Evolutionary conservation across 1,140 invertebrate genomes (phyloP), one percentile per base, ranked within the genome.

Genomic region (Batillaria attramentaria): DNA sequence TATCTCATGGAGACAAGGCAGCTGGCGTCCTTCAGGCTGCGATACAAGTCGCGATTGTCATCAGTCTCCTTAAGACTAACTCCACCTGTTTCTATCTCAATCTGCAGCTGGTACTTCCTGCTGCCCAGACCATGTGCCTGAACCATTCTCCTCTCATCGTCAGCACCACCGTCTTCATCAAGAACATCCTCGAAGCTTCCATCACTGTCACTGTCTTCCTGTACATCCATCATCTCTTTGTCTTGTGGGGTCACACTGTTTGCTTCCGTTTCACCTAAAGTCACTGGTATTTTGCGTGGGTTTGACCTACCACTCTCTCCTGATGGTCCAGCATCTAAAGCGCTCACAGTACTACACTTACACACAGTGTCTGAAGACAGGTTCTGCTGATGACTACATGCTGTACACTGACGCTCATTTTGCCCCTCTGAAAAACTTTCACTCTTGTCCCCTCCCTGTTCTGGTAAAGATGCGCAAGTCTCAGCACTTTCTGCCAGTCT

Each of bases 31-130:
- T 83, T 84, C 24, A 90, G 78, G 28, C 80, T 84, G 20, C 68
- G 79, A 8, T 88, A 72, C 24, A 90, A 66, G 46, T 88, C 88
- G 57, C 60, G 78, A 78, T 89, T 90, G 73, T 90, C 88, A 43
- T 86, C 83, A 41, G 80, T 88, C 69, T 89, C 87, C 37, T 79
- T 65, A 42, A 90, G 72, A 6, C 72, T 35, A 33, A 87, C 73
- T 35, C 76, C 68, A 24, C 78, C 79, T n/a, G 72, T 57, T 1
- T 74, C 77, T 37, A 90, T 43, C 68, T 88, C 83, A 54, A 90
- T 85, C n/a, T 73, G 78, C 8, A 89, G 72, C 42, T 79, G 85
- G 62, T 84, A 84, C 24, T 81, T 77, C n/a, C 76, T 69, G 43
- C 76, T 82, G 5, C 78, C 78, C 16, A 90, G 69, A 1, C 89